A percentile compares a stretch with the other conserved stretches of the same genome.
These are phyloP conservation scores for Ciconia stormi DNA, from an alignment of 2,113 vertebrate species.

Conservation along the genomic window DNA sequence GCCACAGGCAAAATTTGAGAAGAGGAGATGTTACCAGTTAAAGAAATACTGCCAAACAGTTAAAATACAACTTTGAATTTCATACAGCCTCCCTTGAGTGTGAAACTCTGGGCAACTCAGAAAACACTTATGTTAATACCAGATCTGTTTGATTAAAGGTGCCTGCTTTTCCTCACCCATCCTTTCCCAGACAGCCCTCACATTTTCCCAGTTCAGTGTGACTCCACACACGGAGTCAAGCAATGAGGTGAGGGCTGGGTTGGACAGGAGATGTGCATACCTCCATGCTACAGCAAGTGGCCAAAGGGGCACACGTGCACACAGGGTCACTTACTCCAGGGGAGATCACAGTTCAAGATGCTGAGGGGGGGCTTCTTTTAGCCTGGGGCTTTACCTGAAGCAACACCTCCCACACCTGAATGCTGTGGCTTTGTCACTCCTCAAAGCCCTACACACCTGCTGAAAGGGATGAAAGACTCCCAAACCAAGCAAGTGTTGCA, in stretches of 20 bases:
- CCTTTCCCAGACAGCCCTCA: not conserved
- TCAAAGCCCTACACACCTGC: not conserved
- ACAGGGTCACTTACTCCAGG: not conserved
- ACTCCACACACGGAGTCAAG: not conserved
- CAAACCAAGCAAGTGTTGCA: not conserved
- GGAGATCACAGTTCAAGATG: not conserved
- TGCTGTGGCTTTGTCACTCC: not conserved
- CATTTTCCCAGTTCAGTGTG: not conserved
- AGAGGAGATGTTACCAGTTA: slow-evolving; percentile 30
- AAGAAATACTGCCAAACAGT: slow-evolving; percentile 1
- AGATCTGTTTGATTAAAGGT: not conserved
- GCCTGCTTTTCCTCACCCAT: not conserved
- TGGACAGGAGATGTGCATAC: not conserved
- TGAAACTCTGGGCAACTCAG: not conserved
- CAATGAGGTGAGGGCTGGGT: rapidly evolving
- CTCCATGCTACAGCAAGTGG: not conserved
- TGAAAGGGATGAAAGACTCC: not conserved
- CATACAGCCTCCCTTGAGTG: not conserved
- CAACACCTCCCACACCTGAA: not conserved
- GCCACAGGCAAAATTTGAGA: slow-evolving; percentile 41
- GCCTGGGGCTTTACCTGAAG: not conserved
- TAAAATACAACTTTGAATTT: slow-evolving; percentile 14
- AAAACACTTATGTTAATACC: not conserved
- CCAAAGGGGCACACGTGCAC: not conserved
- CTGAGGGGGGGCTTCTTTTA: not conserved